phyloP scores from a whole-genome alignment of 2,113 vertebrate genomes.

The Sminthopsis crassicaudata region DNA sequence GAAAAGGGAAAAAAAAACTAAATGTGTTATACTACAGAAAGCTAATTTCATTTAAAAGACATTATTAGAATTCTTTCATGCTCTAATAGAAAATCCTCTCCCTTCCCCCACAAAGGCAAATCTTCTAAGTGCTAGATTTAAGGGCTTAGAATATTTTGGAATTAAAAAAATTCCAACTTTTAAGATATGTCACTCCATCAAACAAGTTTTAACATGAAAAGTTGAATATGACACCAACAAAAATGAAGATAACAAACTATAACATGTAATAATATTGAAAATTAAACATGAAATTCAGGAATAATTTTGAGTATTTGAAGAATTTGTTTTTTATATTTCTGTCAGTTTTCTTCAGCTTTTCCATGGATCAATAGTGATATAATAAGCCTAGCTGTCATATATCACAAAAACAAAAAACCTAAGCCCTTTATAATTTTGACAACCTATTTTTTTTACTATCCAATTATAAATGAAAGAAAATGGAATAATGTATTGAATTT shows the following conservation, averaged over 20 bases:
- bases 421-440: constrained; percentile 29
- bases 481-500: constrained; percentile 11
- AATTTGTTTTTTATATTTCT: background rate
- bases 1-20: constrained; percentile 49
- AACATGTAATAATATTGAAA: constrained; percentile 25
- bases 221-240: constrained; percentile 1
- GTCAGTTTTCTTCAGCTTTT: constrained; percentile 13
- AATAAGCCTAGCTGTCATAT: constrained; percentile 17
- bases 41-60: constrained; percentile 3
- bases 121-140: constrained; percentile 23
- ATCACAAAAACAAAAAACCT: constrained; percentile 45
- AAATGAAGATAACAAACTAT: background rate
- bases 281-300: background rate
- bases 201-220: background rate
- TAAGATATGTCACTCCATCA: background rate
- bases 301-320: constrained; percentile 34
- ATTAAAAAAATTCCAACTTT: constrained; percentile 46
- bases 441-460: constrained; percentile 36
- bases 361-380: constrained; percentile 3
- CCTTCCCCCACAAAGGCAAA: background rate
- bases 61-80: background rate
- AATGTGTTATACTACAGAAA: constrained; percentile 1
- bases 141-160: background rate
- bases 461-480: background rate
- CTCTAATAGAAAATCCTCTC: background rate